These are phyloP conservation scores for Pithys albifrons DNA, from an alignment of 2,113 vertebrate species.

Conservation along the genomic window DNA sequence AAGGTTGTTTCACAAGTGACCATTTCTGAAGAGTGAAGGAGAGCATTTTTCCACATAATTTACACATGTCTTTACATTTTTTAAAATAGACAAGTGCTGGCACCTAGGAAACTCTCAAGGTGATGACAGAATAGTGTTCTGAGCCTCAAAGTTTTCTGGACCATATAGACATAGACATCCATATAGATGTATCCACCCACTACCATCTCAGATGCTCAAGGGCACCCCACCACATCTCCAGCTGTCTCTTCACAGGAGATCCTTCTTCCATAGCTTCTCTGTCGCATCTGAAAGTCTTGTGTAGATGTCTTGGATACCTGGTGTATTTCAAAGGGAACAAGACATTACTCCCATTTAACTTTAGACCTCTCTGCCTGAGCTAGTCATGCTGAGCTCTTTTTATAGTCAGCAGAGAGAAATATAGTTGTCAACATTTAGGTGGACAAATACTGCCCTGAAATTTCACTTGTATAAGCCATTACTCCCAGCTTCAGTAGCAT, in stretches of 20 bases:
- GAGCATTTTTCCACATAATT: not conserved
- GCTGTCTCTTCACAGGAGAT: not conserved
- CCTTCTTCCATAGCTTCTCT: not conserved
- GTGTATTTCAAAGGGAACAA: not conserved
- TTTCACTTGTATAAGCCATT: not conserved
- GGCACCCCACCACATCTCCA: not conserved
- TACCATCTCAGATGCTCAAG: not conserved
- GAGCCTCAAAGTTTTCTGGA: not conserved
- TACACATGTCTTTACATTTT: not conserved
- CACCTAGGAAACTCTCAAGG: not conserved
- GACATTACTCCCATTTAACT: slow-evolving; percentile 1
- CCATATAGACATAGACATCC: no score
- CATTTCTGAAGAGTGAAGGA: not conserved
- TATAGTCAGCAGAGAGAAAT: slow-evolving; percentile 17
- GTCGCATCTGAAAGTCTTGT: not conserved
- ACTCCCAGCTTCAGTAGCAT: not conserved
- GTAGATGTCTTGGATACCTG: not conserved
- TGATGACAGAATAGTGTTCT: not conserved
- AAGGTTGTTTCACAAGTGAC: not conserved
- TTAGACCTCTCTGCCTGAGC: not conserved
- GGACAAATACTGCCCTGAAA: not conserved
- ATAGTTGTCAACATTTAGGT: not conserved
- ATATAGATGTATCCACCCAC: not conserved
- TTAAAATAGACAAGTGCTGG: not conserved
- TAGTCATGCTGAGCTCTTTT: slow-evolving; percentile 11